Base-by-base conservation (phyloP, 2,888 invertebrate species). In the Tolmerus cingulatus region DNA sequence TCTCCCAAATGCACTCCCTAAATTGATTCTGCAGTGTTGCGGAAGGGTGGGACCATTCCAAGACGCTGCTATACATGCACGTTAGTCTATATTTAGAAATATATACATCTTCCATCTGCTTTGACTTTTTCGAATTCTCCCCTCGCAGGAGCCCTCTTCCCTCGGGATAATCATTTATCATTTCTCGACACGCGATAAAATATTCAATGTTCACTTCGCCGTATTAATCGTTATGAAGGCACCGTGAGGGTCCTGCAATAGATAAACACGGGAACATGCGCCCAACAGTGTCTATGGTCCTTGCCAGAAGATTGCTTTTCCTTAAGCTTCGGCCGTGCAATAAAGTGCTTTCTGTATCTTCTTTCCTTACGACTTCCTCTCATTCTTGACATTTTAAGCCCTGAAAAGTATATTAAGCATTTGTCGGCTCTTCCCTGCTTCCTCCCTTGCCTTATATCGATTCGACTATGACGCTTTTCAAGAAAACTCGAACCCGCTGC, bases 21-120 rank as follows among this genome's bases (percentile, higher is more conserved):
- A 86, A 86, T 86, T 76, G 86, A 86, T 76, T 66, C 9, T 66
- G 30, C 34, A 27, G 9, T n/a, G 84, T 34, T 27, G 40, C 16
- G 23, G 30, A 84, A 55, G 74, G 84, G 74, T 40, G 84, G 27
- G 37, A 30, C 23, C 84, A 66, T 66, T 23, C 27, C 27, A 27
- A 66, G 19, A 57, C 9, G 12, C n/a, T 30, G n/a, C n/a, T 81
- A 51, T 23, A 51, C 55, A 51, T 14, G 1, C 0, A 34, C 34
- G 14, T 81, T 5, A 23, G 16, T 43, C 55, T 81, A 81, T 16
- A 51, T 81, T 81, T 55, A 55, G 81, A 43, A 14, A 14, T 9
- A 27, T 23, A 79, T 23, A 27, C 43, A 79, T 23, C 55, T 34
- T 55, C 57, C 51, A 78, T 78, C 43, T 43, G 43, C 23, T 23